Conservation (phyloP, 1,140 invertebrate species). For the Dreissena rostriformis region DNA sequence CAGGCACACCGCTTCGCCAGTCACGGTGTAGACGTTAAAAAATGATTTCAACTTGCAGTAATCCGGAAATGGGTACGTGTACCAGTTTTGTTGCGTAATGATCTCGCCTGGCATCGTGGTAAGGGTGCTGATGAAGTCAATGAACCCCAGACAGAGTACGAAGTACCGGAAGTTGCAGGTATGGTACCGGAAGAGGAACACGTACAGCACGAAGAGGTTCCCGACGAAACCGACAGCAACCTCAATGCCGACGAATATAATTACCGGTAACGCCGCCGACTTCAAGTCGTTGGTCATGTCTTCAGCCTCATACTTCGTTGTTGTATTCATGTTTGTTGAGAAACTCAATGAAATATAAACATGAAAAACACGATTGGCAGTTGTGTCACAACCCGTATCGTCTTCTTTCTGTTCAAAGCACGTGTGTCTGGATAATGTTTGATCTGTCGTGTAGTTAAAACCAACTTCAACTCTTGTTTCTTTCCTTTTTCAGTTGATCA, state of each 20-base stretch:
- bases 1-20: slow-evolving; percentile 59
- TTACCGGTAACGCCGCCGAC: slow-evolving; percentile 43
- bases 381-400: too few relatives aligned
- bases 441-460: too few relatives aligned
- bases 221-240: slow-evolving; percentile 59
- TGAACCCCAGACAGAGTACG: slow-evolving; percentile 61
- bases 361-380: too few relatives aligned
- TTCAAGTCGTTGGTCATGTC: slow-evolving; percentile 52
- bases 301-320: slow-evolving; percentile 21
- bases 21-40: slow-evolving; percentile 63
- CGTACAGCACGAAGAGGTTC: slow-evolving; percentile 63
- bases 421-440: too few relatives aligned
- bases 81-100: slow-evolving; percentile 63
- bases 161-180: slow-evolving; percentile 61
- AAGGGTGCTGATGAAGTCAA: slow-evolving; percentile 64
- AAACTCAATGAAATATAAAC: too few relatives aligned
- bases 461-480: too few relatives aligned
- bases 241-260: slow-evolving; percentile 54
- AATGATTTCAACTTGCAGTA: slow-evolving; percentile 62
- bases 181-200: slow-evolving; percentile 58
- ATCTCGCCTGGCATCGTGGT: slow-evolving; percentile 69
- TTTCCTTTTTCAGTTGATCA: too few relatives aligned
- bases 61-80: slow-evolving; percentile 59
- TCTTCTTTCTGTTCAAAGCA: too few relatives aligned
- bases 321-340: too few relatives aligned